phyloP scores from a whole-genome alignment of 2,797 vertebrate species.

The Mareca penelope region DNA sequence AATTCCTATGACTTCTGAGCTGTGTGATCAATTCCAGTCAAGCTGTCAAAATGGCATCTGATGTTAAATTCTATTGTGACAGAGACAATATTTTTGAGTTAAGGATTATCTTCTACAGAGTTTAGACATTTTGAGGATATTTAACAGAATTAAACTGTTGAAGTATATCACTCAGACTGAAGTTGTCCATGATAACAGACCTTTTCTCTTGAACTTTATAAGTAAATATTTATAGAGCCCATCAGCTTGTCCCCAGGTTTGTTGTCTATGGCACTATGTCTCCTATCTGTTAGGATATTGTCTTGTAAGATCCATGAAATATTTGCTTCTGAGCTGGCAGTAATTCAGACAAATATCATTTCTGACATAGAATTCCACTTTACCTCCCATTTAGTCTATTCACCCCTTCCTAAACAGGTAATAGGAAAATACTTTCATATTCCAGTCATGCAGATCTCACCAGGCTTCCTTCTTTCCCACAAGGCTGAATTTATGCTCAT shows the following conservation, averaged over 20 bases:
- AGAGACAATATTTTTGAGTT: not conserved
- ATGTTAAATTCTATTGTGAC: not conserved
- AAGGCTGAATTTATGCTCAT: not conserved
- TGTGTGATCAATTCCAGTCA: not conserved
- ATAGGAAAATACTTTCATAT: not conserved
- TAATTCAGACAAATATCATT: not conserved
- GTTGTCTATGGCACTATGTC: not conserved
- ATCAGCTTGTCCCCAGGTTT: not conserved
- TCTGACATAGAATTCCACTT: not conserved
- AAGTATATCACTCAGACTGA: not conserved
- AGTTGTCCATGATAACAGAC: not conserved
- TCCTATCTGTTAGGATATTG: not conserved
- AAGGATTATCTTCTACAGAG: not conserved
- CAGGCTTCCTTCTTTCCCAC: not conserved
- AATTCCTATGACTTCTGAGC: not conserved
- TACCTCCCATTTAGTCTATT: not conserved
- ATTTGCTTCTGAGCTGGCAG: not conserved
- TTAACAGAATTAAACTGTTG: not conserved
- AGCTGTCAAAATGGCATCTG: not conserved
- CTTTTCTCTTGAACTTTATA: not conserved
- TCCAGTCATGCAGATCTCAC: not conserved
- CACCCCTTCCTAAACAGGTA: not conserved
- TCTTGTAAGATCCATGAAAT: not conserved
- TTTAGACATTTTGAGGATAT: not conserved
- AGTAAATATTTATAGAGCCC: not conserved